Evolutionary conservation across 1,140 invertebrate genomes (phyloP), one percentile per base, ranked within the genome.

Genomic region (Pteromalus puparum): DNA sequence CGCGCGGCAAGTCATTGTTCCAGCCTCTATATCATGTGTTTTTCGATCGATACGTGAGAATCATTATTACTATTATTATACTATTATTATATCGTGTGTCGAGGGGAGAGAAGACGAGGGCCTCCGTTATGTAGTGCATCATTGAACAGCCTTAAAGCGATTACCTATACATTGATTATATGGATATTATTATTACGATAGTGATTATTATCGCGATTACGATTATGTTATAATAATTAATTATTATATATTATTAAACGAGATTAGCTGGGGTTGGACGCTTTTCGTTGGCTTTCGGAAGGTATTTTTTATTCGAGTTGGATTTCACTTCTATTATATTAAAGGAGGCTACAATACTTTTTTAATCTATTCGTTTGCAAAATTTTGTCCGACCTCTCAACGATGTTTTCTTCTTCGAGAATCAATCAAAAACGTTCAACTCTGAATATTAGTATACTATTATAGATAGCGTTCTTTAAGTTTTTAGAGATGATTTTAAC

Each of bases 401-500:
- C 34, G 28, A 79, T 24, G 30, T 34, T 34, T 42, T 15, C 6
- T 28, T 68, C n/a, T 80, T 81, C 7, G 46, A 48, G 34, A n/a
- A 38, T 48, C 70, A 72, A 78, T 83, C 12, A 28, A 65, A 79
- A 84, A 81, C 75, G 53, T n/a, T 26, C 65, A 81, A 76, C 70
- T 68, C 79, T 77, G 18, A 24, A 81, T 81, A 68, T 70, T 81
- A 81, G 70, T 81, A 81, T 81, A 85, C 81, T 85, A 70, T 70
- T 34, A 85, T 82, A 84, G 75, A 86, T 85, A 84, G 78, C 72
- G 61, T 81, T 85, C 83, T 86, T 84, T 86, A 81, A 72, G 82
- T 86, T 86, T 73, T 86, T 86, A 86, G 79, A 86, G 85, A 86
- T 86, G 61, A 84, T 84, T 84, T 86, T 82, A 86, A 81, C 83